Conservation (phyloP, 2,797 vertebrate genomes). For the Molossus molossus region DNA sequence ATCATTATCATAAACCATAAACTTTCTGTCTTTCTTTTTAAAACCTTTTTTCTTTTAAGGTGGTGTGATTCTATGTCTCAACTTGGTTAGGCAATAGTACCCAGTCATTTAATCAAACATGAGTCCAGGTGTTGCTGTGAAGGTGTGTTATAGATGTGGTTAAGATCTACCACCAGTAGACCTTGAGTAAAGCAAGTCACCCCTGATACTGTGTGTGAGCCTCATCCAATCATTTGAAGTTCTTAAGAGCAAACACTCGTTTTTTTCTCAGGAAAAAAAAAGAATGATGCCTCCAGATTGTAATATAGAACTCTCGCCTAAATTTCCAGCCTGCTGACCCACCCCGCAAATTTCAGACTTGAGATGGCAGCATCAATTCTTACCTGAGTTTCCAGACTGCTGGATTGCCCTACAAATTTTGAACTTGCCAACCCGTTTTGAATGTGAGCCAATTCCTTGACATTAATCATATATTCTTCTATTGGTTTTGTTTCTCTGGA, state of each 20-base stretch:
- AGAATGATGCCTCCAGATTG: background rate
- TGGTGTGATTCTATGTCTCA: background rate
- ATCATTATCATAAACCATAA: background rate
- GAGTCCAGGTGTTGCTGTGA: background rate
- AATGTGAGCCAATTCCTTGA: background rate
- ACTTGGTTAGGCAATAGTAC: background rate
- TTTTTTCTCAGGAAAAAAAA: background rate
- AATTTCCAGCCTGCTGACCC: background rate
- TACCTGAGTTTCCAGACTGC: background rate
- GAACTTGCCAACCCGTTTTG: background rate
- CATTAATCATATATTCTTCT: background rate
- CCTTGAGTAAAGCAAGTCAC: background rate
- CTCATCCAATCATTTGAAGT: background rate
- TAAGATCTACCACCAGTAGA: background rate
- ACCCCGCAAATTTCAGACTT: background rate
- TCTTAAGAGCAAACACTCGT: slow-evolving; percentile 31
- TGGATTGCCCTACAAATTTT: background rate
- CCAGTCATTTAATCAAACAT: background rate
- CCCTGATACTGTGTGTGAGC: background rate
- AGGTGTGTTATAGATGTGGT: background rate
- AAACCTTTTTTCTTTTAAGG: background rate
- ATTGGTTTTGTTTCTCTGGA: background rate
- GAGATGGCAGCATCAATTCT: background rate
- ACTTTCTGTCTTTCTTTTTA: background rate
- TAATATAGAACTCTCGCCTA: background rate